phyloP scores from a whole-genome alignment of 2,113 vertebrate species.

The Oreochromis tanganicae region DNA sequence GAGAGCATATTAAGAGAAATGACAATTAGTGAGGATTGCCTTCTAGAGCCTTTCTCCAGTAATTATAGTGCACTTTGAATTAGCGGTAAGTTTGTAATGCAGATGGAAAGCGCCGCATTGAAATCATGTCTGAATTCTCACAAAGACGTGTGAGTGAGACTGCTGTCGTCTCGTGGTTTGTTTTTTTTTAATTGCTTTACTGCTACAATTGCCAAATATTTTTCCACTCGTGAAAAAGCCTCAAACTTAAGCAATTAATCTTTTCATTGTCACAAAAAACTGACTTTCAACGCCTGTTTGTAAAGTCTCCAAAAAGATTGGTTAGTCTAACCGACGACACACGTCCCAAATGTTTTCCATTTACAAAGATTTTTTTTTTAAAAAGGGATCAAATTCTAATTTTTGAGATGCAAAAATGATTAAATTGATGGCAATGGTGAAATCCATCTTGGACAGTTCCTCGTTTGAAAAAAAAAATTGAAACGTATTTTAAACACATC shows the following conservation, averaged over 20 bases:
- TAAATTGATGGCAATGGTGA: not conserved
- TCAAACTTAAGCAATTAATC: not conserved
- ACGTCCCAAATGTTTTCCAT: not conserved
- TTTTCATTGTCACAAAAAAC: not conserved
- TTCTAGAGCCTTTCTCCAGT: not conserved
- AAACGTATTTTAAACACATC: not conserved
- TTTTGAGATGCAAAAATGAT: not conserved
- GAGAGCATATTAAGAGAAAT: not conserved
- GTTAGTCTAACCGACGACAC: not conserved
- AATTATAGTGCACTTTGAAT: slow-evolving; percentile 2
- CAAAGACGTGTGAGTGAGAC: not conserved
- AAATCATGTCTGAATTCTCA: not conserved
- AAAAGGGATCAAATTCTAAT: not conserved
- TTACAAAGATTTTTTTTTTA: not conserved
- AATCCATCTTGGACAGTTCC: not conserved
- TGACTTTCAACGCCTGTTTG: not conserved
- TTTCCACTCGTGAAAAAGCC: not conserved
- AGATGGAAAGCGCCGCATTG: not conserved
- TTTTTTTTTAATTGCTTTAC: not conserved
- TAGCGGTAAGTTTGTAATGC: not conserved
- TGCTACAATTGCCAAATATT: not conserved
- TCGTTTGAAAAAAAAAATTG: not conserved
- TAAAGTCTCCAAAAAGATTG: not conserved
- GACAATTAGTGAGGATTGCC: slow-evolving; percentile 1
- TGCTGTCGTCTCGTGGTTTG: not conserved